Base-by-base conservation (phyloP, 2,113 vertebrate genomes). In the Ageneiosus marmoratus region DNA sequence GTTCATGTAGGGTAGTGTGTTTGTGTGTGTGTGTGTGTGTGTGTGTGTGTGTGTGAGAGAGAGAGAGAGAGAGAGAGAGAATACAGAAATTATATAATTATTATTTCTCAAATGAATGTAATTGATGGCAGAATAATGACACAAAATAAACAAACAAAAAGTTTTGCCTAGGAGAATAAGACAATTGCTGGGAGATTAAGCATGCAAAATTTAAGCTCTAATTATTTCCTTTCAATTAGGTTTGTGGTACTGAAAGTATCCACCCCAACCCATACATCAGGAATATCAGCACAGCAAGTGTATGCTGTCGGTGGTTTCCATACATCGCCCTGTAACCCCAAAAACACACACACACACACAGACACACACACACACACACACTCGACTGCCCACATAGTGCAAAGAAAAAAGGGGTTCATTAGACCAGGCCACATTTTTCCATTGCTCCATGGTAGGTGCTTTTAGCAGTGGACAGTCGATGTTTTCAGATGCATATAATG, bases 211-310 rank as follows among this genome's bases (percentile, higher is more conserved):
- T 85, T 86, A 85, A 84, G 55, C 56, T 81, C 77, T 87, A 84
- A 90, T 88, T 86, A 83, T 85, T 89, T 90, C 86, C 67, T 73
- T 82, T 81, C 82, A 86, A 77, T 86, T 83, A 77, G 37, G 75
- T 67, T 62, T 76, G 69, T 77, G 63, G 27, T 80, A 55, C 77
- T 74, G 75, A 80, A 5, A 85, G 82, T 85, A 62, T 32, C 22
- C 69, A 34, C 77, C 88, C 76, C 46, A 53, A 55, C 75, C 75
- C 62, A 83, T 69, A 69, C 62, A 79, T 70, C 53, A 58, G 24
- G 29, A 75, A 69, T 48, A 67, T 44, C 56, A 63, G 20, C 48
- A 20, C 29, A 37, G 32, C 83, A 60, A 65, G 44, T 81, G 75
- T 27, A 65, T 27, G 29, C 32, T 24, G 70, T n/a, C 75, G 41